phyloP scores from a whole-genome alignment of 2,113 vertebrate species.

The Geothlypis trichas region DNA sequence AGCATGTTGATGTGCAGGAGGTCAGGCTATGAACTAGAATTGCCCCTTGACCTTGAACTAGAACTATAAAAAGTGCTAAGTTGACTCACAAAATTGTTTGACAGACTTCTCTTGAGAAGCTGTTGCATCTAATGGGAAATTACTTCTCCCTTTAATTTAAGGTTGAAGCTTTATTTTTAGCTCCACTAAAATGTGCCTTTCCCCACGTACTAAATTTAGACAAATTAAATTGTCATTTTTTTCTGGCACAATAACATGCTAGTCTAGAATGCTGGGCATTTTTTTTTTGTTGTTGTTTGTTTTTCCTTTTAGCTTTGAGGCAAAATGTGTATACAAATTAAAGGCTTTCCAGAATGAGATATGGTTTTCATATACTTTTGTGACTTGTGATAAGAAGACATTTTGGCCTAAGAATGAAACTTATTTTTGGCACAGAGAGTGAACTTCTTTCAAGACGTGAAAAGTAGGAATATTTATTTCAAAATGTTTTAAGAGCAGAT shows the following conservation, averaged over 20 bases:
- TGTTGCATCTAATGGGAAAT: neutral
- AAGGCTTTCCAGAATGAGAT: neutral
- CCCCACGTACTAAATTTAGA: neutral
- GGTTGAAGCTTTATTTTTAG: conserved; percentile 1
- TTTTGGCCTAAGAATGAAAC: neutral
- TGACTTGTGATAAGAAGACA: neutral
- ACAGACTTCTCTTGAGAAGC: neutral
- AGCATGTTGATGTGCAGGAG: neutral
- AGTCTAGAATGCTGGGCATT: neutral
- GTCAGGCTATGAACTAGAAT: neutral
- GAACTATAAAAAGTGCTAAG: neutral
- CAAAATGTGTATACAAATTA: neutral
- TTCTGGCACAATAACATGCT: neutral
- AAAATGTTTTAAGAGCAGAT: conserved; percentile 7
- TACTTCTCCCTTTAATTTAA: neutral
- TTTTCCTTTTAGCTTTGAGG: conserved; percentile 26
- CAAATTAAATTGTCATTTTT: conserved; percentile 6
- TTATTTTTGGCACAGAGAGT: neutral
- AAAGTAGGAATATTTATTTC: conserved; percentile 15
- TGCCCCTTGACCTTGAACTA: neutral
- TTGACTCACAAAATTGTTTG: neutral
- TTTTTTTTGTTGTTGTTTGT: neutral
- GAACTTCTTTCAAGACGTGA: neutral
- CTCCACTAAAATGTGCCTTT: neutral
- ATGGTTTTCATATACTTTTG: neutral